Evolutionary conservation across 2,888 invertebrate genomes (phyloP).

Genomic region (Acronicta leporina): DNA sequence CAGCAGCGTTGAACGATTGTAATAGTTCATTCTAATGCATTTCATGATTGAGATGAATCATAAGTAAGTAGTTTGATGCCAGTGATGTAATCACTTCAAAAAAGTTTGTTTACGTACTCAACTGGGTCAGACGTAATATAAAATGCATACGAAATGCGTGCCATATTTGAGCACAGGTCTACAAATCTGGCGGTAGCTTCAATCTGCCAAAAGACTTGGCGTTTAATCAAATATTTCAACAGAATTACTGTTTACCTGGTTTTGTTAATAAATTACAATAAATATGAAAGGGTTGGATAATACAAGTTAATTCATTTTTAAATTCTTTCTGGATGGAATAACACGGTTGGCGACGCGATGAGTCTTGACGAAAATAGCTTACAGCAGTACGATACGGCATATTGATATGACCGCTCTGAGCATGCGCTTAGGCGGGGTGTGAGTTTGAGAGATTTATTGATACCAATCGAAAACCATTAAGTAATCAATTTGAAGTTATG

Average conservation of each 20-base stretch:
- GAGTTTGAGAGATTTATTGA: slow-evolving; percentile 44
- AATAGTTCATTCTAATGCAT: slow-evolving; percentile 39
- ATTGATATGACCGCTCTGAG: slow-evolving; percentile 54
- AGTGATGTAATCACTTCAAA: slow-evolving; percentile 39
- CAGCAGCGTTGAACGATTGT: slow-evolving; percentile 21
- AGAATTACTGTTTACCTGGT: slow-evolving; percentile 23
- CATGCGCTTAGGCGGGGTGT: slow-evolving; percentile 47
- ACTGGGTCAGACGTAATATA: slow-evolving; percentile 36
- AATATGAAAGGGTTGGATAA: slow-evolving; percentile 24
- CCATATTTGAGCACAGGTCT: slow-evolving; percentile 35
- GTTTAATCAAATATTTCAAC: slow-evolving; percentile 43
- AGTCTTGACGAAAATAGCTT: slow-evolving; percentile 60
- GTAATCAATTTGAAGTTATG: slow-evolving; percentile 21
- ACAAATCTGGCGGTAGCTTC: slow-evolving; percentile 36
- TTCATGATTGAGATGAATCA: slow-evolving; percentile 36
- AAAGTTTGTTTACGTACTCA: slow-evolving; percentile 26
- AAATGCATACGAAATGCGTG: slow-evolving; percentile 30
- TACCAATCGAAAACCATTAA: slow-evolving; percentile 26
- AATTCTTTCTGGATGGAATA: slow-evolving; percentile 40
- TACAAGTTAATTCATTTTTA: slow-evolving; percentile 21
- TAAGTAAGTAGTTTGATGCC: slow-evolving; percentile 18
- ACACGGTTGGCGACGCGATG: slow-evolving; percentile 51
- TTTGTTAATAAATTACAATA: slow-evolving; percentile 11
- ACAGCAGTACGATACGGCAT: slow-evolving; percentile 56
- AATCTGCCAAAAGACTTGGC: slow-evolving; percentile 39